A percentile compares a stretch with the other conserved stretches of the same genome.
Conservation (phyloP, 1,140 invertebrate genomes). For the Cyrtorhinus lividipennis region DNA sequence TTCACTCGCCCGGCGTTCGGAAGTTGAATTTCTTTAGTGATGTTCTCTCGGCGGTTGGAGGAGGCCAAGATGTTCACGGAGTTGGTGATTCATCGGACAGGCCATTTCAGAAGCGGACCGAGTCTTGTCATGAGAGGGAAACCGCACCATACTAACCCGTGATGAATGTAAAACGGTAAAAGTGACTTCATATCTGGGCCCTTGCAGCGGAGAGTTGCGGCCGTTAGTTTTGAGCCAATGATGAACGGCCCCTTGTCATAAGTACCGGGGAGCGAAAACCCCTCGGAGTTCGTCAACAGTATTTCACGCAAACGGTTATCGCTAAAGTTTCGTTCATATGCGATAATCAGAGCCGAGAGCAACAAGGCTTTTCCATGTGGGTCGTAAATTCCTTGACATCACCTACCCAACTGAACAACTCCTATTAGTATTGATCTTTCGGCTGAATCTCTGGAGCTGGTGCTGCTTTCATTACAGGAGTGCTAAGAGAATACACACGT, state of each 20-base stretch:
- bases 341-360: constrained; percentile 6
- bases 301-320: constrained; percentile 8
- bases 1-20: no score
- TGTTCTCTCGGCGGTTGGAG: no score
- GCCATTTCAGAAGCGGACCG: no score
- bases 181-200: constrained; percentile 4
- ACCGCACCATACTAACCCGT: no score
- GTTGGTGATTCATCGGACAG: no score
- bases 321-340: constrained; percentile 8
- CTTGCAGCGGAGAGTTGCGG: neutral
- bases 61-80: no score
- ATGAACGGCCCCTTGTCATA: constrained; percentile 6
- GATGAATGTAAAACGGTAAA: neutral
- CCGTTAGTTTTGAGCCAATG: neutral
- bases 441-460: no score
- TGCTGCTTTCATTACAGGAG: no score
- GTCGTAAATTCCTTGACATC: constrained; percentile 4
- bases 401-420: constrained; percentile 1
- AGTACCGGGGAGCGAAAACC: neutral
- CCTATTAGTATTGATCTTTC: constrained; percentile 7
- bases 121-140: no score
- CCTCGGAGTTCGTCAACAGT: constrained; percentile 1
- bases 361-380: neutral
- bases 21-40: no score
- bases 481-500: no score